Conservation (phyloP, 2,113 vertebrate genomes). For the Pica pica region DNA sequence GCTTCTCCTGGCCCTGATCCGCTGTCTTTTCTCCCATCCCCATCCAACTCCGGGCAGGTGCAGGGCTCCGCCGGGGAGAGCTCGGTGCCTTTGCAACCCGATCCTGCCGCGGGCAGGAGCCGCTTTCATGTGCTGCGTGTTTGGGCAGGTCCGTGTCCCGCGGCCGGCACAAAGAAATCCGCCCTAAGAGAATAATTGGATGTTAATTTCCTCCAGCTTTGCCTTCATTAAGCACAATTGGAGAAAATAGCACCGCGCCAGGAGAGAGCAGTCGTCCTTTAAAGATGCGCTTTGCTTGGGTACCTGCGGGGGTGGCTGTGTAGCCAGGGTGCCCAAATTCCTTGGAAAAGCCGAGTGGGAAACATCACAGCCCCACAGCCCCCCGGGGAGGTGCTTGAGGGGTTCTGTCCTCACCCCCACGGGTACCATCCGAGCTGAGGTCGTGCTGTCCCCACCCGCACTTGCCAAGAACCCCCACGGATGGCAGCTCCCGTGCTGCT, state of each 20-base stretch:
- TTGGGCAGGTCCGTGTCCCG: neutral
- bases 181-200: neutral
- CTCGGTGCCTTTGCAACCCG: neutral
- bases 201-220: conserved; percentile 27
- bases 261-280: neutral
- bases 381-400: neutral
- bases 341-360: neutral
- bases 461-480: neutral
- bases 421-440: neutral
- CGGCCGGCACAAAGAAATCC: neutral
- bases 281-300: neutral
- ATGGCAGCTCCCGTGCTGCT: conserved; percentile 29
- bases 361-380: neutral
- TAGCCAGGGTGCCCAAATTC: neutral
- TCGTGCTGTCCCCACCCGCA: rapidly evolving
- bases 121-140: neutral
- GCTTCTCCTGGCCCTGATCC: neutral
- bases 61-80: neutral
- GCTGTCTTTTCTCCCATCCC: neutral
- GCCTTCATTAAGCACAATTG: neutral
- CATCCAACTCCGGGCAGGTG: neutral
- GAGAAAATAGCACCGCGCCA: neutral
- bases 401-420: neutral
- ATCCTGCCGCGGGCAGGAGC: neutral
- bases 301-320: neutral